Evolutionary conservation across 2,888 invertebrate species (phyloP).

Genomic region (Gymnosoma rotundatum): DNA sequence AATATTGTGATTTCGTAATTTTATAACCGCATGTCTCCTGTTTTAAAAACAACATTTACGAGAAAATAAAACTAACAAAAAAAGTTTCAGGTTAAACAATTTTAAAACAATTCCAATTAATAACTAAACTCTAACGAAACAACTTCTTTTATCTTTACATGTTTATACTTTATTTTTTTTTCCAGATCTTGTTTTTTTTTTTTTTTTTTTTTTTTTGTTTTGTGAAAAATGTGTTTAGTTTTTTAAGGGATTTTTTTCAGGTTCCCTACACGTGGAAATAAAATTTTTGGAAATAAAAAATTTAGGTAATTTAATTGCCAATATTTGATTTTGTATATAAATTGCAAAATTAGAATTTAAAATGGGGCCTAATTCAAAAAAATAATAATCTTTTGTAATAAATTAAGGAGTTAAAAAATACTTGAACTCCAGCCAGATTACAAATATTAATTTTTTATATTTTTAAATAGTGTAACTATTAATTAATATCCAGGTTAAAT

Average conservation of each 20-base stretch:
- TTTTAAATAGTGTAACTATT: too few species aligned
- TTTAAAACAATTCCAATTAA: conserved; percentile 70
- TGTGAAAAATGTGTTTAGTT: conserved; percentile 13
- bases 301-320: too few species aligned
- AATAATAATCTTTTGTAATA: too few species aligned
- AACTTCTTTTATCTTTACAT: conserved; percentile 58
- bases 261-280: conserved; percentile 1
- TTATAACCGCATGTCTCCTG: conserved; percentile 48
- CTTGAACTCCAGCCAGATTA: too few species aligned
- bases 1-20: conserved; percentile 15
- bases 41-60: background rate
- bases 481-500: too few species aligned
- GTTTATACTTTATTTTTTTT: conserved; percentile 39
- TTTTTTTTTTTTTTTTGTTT: conserved; percentile 2
- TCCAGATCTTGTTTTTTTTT: background rate
- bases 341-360: too few species aligned
- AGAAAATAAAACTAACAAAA: background rate
- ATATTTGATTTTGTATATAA: too few species aligned
- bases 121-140: conserved; percentile 64
- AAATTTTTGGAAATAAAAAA: too few species aligned
- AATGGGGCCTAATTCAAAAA: too few species aligned
- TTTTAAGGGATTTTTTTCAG: conserved; percentile 15
- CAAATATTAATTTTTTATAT: too few species aligned
- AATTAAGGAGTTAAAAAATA: too few species aligned
- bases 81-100: conserved; percentile 65